Conservation (phyloP, 2,888 invertebrate species). For the Sabellastarte sp. region DNA sequence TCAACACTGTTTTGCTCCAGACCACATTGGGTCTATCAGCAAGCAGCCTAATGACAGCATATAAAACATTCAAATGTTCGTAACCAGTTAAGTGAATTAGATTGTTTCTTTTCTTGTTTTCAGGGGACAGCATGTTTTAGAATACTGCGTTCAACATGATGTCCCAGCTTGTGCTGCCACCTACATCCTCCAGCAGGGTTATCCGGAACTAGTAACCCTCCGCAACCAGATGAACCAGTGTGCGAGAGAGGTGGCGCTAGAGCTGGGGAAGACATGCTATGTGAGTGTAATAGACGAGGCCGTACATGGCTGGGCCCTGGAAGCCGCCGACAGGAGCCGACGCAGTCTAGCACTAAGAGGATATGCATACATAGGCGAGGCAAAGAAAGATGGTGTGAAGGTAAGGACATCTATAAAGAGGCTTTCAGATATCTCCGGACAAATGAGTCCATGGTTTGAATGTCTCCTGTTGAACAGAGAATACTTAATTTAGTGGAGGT, state of each 20-base stretch:
- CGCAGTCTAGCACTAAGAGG: conserved; percentile 34
- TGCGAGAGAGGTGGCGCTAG: conserved; percentile 8
- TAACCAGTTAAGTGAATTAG: no score
- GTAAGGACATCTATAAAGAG: no score
- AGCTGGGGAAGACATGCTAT: conserved; percentile 2
- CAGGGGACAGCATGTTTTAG: conserved; percentile 7
- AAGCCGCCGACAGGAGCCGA: conserved; percentile 34
- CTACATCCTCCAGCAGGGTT: conserved; percentile 13
- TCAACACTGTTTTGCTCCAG: no score
- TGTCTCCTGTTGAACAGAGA: no score
- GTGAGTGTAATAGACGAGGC: conserved; percentile 18
- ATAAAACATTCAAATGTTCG: no score
- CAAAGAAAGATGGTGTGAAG: conserved; percentile 5
- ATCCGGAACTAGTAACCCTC: conserved; percentile 7
- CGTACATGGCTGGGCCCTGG: conserved; percentile 37
- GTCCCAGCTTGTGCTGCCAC: conserved; percentile 3
- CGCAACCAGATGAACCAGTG: conserved; percentile 11
- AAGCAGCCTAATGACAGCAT: no score
- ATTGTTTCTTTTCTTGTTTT: no score
- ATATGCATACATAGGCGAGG: conserved; percentile 8
- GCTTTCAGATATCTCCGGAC: no score
- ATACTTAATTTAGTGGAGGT: no score
- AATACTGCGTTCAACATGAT: conserved; percentile 9
- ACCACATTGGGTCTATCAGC: no score
- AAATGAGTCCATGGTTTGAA: no score